A percentile compares a stretch with the other conserved stretches of the same genome.
These are phyloP conservation scores for Solea solea DNA, from an alignment of 2,113 vertebrate genomes.

Conservation along the genomic window DNA sequence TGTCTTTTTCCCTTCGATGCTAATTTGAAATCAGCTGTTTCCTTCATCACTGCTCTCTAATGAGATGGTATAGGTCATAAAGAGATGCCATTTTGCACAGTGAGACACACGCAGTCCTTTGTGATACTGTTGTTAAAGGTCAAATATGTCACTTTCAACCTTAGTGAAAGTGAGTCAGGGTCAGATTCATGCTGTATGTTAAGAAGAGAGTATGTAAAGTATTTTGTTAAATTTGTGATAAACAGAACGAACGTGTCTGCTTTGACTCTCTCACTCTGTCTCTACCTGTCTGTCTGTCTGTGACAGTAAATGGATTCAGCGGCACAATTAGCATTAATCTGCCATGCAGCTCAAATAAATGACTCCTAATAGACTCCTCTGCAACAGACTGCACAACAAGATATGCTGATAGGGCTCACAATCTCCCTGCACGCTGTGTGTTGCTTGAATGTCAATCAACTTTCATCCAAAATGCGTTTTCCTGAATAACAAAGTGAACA, in stretches of 20 bases:
- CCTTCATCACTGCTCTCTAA: too few species aligned
- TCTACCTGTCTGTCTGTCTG: constrained; percentile 25
- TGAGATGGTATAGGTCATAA: not conserved
- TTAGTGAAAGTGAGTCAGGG: not conserved
- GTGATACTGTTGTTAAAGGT: constrained; percentile 45
- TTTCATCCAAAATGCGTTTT: not conserved
- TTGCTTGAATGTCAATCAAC: constrained; percentile 24
- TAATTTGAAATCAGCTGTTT: too few species aligned
- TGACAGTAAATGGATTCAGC: constrained; percentile 58
- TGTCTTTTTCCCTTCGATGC: too few species aligned
- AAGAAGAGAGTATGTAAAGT: not conserved
- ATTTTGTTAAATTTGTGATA: not conserved
- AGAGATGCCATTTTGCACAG: constrained; percentile 3
- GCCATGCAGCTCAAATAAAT: constrained; percentile 59
- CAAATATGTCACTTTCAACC: constrained; percentile 16
- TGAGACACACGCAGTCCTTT: constrained; percentile 18
- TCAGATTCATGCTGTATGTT: not conserved
- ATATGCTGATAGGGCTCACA: constrained; percentile 14
- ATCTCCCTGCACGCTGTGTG: not conserved
- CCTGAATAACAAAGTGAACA: constrained; percentile 2
- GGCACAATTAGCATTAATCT: constrained; percentile 66
- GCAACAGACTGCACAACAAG: constrained; percentile 49
- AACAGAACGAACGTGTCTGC: not conserved
- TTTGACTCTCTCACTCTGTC: not conserved
- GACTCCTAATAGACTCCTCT: constrained; percentile 61